A percentile compares a stretch with the other conserved stretches of the same genome.
These are phyloP conservation scores for Ptychadena robeensis DNA, from an alignment of 2,797 vertebrate genomes.

Conservation along the genomic window DNA sequence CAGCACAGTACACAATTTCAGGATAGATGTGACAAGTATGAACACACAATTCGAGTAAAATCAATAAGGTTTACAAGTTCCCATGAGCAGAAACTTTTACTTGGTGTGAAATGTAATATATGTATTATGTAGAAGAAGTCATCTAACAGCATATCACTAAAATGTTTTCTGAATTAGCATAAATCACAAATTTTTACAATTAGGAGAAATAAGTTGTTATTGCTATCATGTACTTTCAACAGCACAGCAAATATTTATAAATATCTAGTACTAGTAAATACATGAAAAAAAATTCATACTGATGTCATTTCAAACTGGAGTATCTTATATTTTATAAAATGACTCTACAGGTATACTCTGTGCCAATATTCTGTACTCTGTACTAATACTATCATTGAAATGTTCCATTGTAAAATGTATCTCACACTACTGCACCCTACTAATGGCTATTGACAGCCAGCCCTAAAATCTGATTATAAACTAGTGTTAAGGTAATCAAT, in stretches of 20 bases:
- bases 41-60: not conserved
- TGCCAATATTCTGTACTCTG: too few relatives aligned
- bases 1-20: not conserved
- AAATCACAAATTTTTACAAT: not conserved
- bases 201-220: not conserved
- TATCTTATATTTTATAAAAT: not conserved
- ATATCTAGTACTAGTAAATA: not conserved
- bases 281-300: not conserved
- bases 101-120: not conserved
- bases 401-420: too few relatives aligned
- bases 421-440: too few relatives aligned
- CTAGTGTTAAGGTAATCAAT: not conserved
- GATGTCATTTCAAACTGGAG: not conserved
- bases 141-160: not conserved
- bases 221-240: not conserved
- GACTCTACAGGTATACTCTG: too few relatives aligned
- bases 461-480: not conserved
- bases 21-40: not conserved
- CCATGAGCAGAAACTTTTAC: not conserved
- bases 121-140: not conserved
- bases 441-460: not conserved
- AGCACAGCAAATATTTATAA: not conserved
- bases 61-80: not conserved
- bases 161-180: not conserved
- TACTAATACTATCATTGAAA: too few relatives aligned